Evolutionary conservation across 2,113 vertebrate genomes (phyloP).

Genomic region (Aix galericulata): DNA sequence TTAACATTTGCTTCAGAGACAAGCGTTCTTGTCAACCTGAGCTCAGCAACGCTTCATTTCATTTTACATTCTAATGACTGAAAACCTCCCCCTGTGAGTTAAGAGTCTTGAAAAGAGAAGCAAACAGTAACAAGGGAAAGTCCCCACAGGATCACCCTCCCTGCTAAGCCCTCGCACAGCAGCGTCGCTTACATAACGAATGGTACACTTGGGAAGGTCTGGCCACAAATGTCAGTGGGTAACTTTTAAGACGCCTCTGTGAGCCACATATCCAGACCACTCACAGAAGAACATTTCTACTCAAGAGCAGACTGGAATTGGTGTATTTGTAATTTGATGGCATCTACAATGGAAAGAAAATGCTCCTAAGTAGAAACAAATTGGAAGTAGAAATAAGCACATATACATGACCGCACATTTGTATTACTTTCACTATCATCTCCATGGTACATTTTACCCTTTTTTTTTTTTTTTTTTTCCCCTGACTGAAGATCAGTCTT

Average conservation of each 20-base stretch:
- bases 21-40: not conserved
- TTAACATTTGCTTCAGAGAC: not conserved
- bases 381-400: not conserved
- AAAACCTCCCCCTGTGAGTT: not conserved
- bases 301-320: not conserved
- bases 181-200: not conserved
- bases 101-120: not conserved
- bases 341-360: not conserved
- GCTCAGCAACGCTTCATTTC: fast-evolving
- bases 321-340: not conserved
- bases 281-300: not conserved
- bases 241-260: not conserved
- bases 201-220: fast-evolving
- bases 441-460: fast-evolving
- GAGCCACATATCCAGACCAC: not conserved
- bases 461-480: not conserved
- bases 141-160: not conserved
- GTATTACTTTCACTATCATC: not conserved
- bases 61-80: not conserved
- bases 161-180: fast-evolving
- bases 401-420: not conserved
- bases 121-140: not conserved
- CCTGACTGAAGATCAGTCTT: not conserved
- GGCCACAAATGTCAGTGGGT: not conserved
- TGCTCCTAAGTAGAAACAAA: not conserved